Percentiles rank a stretch among this genome's conserved stretches.
phyloP scores from a whole-genome alignment of 2,888 invertebrate species.

The Tenthredo livida region DNA sequence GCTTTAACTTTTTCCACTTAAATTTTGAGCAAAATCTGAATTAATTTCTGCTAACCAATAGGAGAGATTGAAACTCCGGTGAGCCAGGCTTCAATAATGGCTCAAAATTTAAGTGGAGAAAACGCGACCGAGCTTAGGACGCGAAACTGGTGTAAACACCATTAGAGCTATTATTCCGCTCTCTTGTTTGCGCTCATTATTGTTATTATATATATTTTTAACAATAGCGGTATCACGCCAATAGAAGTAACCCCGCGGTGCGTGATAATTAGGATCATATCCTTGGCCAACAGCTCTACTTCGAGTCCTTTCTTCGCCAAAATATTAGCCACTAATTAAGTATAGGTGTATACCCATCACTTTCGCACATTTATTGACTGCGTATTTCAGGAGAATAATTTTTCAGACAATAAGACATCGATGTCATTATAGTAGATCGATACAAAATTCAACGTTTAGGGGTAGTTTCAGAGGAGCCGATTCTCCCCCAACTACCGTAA shows the following conservation, averaged over 20 bases:
- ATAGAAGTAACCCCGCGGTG: background rate
- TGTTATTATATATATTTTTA: constrained; percentile 6
- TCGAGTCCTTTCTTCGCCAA: background rate
- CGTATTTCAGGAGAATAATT: no score
- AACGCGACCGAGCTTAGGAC: background rate
- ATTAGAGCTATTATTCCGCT: constrained; percentile 16
- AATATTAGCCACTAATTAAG: background rate
- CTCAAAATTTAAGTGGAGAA: constrained; percentile 18
- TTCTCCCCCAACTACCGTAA: background rate
- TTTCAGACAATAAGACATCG: background rate
- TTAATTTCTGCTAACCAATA: background rate
- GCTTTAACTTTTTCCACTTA: background rate
- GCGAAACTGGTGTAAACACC: constrained; percentile 7
- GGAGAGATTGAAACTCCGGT: background rate
- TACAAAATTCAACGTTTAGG: constrained; percentile 21
- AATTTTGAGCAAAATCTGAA: background rate
- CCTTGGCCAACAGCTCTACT: background rate
- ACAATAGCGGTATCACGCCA: background rate
- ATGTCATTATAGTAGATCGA: background rate
- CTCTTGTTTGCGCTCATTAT: background rate
- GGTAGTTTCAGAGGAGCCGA: background rate
- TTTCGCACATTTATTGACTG: background rate
- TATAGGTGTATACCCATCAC: background rate
- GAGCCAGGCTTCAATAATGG: background rate
- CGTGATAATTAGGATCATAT: background rate